phyloP scores from a whole-genome alignment of 2,888 invertebrate genomes.

The Tiliacea aurago region DNA sequence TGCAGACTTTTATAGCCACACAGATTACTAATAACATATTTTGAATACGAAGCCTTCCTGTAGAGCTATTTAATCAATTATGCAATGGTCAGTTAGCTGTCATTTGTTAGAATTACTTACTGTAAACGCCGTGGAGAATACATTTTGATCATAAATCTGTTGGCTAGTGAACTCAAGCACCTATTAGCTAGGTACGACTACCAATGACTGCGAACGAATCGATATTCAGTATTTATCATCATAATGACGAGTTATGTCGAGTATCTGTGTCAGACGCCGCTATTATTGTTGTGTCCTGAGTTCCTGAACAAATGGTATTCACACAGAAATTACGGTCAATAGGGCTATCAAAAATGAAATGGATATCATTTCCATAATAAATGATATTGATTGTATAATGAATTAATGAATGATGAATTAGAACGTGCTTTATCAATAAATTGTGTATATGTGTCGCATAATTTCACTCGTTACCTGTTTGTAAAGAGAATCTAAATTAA shows the following conservation, averaged over 20 bases:
- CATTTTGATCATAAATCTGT: constrained; percentile 74
- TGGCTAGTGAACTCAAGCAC: constrained; percentile 72
- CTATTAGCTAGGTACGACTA: constrained; percentile 70
- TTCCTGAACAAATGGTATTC: constrained; percentile 42
- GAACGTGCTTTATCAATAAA: constrained; percentile 18
- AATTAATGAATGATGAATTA: constrained; percentile 19
- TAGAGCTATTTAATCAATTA: constrained; percentile 64
- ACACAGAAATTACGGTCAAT: constrained; percentile 36
- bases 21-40: constrained; percentile 39
- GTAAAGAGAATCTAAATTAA: background rate
- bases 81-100: constrained; percentile 63
- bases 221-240: constrained; percentile 76
- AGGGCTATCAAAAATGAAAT: constrained; percentile 41
- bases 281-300: constrained; percentile 55
- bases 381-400: constrained; percentile 44
- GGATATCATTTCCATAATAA: constrained; percentile 44
- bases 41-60: constrained; percentile 44
- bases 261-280: constrained; percentile 74
- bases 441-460: background rate
- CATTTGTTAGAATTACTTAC: constrained; percentile 72
- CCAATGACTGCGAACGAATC: constrained; percentile 76
- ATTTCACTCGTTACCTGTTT: constrained; percentile 22
- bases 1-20: constrained; percentile 43
- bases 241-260: constrained; percentile 79
- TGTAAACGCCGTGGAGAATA: constrained; percentile 63